Evolutionary conservation across 64 coral and sea anemone genomes (phyloP).

Genomic region (Acropora tenuis): DNA sequence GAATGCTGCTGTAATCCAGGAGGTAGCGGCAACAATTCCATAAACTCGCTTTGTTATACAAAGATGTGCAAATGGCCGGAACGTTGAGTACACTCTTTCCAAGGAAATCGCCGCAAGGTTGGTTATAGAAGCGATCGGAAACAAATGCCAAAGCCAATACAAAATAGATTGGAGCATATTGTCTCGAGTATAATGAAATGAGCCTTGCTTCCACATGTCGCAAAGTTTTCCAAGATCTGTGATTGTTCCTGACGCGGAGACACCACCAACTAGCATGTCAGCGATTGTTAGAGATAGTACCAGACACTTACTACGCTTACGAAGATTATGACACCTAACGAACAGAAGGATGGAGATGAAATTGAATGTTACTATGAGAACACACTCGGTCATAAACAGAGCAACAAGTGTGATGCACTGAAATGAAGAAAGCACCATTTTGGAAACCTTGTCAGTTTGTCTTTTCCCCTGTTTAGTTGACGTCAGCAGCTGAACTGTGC

Average conservation of each 20-base stretch:
- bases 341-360: neutral
- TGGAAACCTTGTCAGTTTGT: too few species aligned
- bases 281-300: neutral
- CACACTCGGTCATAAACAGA: neutral
- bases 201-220: too few species aligned
- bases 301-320: neutral
- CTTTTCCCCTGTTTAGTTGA: too few species aligned
- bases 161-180: too few species aligned
- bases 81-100: neutral
- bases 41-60: neutral
- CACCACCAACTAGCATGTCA: conserved; percentile 16
- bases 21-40: too few species aligned
- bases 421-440: neutral
- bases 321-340: neutral
- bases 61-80: neutral
- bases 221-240: too few species aligned
- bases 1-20: neutral
- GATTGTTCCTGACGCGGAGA: too few species aligned
- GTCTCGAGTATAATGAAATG: too few species aligned
- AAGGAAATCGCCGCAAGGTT: neutral
- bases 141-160: neutral
- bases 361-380: neutral
- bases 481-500: too few species aligned
- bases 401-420: neutral
- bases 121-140: neutral